phyloP scores from a whole-genome alignment of 2,888 invertebrate species.

The Lasioglossum marginatum region DNA sequence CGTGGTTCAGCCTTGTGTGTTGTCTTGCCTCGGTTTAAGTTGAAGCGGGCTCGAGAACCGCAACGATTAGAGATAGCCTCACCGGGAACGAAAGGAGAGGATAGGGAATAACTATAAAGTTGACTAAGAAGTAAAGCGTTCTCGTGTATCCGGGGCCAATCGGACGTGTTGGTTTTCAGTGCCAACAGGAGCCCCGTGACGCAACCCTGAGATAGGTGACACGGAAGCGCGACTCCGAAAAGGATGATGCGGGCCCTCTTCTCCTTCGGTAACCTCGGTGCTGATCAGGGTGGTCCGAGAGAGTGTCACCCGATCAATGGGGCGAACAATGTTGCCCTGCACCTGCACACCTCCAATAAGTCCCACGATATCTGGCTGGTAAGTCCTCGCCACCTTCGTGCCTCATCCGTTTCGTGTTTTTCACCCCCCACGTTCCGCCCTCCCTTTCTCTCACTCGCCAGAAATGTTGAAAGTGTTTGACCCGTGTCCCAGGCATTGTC shows the following conservation, averaged over 20 bases:
- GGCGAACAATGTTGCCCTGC: slow-evolving; percentile 73
- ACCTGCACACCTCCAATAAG: slow-evolving; percentile 77
- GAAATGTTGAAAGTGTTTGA: slow-evolving; percentile 24
- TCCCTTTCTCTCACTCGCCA: slow-evolving; percentile 51
- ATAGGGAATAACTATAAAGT: neutral
- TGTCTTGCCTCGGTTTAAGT: slow-evolving; percentile 13
- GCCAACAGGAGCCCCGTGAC: slow-evolving; percentile 75
- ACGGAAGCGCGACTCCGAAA: slow-evolving; percentile 79
- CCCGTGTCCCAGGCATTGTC: slow-evolving; percentile 43
- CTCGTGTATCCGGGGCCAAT: slow-evolving; percentile 72
- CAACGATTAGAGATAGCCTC: slow-evolving; percentile 1
- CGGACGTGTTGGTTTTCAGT: slow-evolving; percentile 79
- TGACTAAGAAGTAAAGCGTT: slow-evolving; percentile 36
- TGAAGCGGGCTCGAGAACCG: slow-evolving; percentile 9
- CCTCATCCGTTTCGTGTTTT: slow-evolving; percentile 72
- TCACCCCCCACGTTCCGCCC: slow-evolving; percentile 56
- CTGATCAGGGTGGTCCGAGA: slow-evolving; percentile 74
- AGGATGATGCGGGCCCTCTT: slow-evolving; percentile 76
- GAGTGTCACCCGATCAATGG: slow-evolving; percentile 74
- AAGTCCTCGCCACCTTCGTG: slow-evolving; percentile 77
- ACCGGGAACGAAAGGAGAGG: neutral
- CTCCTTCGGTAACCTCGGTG: slow-evolving; percentile 75
- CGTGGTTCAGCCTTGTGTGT: slow-evolving; percentile 2
- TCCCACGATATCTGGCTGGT: slow-evolving; percentile 77
- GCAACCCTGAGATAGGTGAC: slow-evolving; percentile 79